These are phyloP conservation scores for Henicopernis longicauda DNA, from an alignment of 2,113 vertebrate species.

Conservation along the genomic window DNA sequence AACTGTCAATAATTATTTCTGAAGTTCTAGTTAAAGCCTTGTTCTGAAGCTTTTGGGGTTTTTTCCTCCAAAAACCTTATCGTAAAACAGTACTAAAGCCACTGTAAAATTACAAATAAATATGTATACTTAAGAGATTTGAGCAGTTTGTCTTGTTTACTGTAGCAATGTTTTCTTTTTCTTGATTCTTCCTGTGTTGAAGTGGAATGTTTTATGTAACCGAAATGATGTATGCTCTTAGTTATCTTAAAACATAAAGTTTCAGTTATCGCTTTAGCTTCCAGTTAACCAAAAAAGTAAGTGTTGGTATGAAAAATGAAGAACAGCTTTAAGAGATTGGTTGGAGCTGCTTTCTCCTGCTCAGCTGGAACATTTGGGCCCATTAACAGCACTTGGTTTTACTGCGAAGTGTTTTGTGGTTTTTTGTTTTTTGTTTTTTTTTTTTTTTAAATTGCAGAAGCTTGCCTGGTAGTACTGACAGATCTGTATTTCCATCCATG, in stretches of 20 bases:
- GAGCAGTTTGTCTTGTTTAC: slow-evolving; percentile 21
- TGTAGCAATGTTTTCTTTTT: background rate
- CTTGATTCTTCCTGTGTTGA: background rate
- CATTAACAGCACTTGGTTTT: background rate
- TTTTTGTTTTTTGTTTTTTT: background rate
- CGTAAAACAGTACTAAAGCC: slow-evolving; percentile 41
- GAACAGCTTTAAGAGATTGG: background rate
- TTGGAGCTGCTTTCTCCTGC: background rate
- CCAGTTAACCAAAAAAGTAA: background rate
- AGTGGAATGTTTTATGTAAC: background rate
- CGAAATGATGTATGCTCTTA: background rate
- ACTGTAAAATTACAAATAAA: slow-evolving; percentile 67
- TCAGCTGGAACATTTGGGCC: background rate
- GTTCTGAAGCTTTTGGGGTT: slow-evolving; percentile 12
- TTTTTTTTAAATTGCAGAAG: background rate
- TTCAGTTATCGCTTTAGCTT: background rate
- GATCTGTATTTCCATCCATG: background rate
- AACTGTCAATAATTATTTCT: slow-evolving; percentile 19
- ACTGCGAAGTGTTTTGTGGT: background rate
- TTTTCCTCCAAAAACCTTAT: background rate
- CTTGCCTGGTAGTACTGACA: background rate
- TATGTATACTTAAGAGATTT: slow-evolving; percentile 38
- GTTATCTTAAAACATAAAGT: background rate
- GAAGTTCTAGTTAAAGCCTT: slow-evolving; percentile 7
- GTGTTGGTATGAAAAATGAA: background rate